phyloP scores from a whole-genome alignment of 2,113 vertebrate genomes.

The Podilymbus podiceps region DNA sequence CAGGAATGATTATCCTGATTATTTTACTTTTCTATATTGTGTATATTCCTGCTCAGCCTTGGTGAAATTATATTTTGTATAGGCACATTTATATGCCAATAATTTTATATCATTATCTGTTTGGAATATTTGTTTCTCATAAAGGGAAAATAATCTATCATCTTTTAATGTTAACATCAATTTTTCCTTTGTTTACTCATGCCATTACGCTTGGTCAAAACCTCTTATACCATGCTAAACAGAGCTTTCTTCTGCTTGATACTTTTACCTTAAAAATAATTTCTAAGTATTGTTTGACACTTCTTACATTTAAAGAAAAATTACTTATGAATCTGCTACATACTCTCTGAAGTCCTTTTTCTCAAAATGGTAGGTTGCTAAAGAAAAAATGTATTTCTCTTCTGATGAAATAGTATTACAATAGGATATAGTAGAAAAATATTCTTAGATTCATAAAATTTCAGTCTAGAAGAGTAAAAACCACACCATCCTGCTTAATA shows the following conservation, averaged over 20 bases:
- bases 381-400: not conserved
- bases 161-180: not conserved
- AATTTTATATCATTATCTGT: not conserved
- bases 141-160: not conserved
- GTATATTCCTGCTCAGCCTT: not conserved
- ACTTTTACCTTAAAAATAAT: not conserved
- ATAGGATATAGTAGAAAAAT: not conserved
- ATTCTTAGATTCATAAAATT: not conserved
- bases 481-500: not conserved
- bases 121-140: not conserved
- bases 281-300: not conserved
- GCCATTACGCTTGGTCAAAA: not conserved
- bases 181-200: not conserved
- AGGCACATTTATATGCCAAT: not conserved
- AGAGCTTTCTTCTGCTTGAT: not conserved
- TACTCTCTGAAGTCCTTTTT: not conserved
- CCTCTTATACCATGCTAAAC: not conserved
- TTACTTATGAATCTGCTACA: not conserved
- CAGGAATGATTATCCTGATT: not conserved
- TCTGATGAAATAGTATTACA: not conserved
- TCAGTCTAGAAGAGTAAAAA: not conserved
- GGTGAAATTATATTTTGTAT: not conserved
- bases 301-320: not conserved
- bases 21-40: not conserved
- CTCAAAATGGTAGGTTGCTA: not conserved